Evolutionary conservation across 2,888 invertebrate species (phyloP).

Genomic region (Neoascia interrupta): DNA sequence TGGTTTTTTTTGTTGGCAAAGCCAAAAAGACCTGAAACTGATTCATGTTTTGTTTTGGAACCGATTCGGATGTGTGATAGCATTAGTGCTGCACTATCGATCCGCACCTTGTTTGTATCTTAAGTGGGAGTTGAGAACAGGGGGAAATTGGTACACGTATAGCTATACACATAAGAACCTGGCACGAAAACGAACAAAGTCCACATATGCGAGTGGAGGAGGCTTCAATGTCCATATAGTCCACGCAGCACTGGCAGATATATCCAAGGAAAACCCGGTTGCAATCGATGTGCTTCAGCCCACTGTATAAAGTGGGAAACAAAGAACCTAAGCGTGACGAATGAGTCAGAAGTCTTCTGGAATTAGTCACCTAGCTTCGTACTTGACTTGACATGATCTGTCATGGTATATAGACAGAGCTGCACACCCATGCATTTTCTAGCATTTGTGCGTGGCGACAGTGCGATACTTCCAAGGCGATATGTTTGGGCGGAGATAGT

Average conservation of each 20-base stretch:
- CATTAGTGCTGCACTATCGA: conserved; percentile 56
- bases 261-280: conserved; percentile 34
- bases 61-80: conserved; percentile 38
- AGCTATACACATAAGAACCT: conserved; percentile 30
- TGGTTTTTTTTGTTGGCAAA: conserved; percentile 18
- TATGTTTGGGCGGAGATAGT: too few relatives aligned
- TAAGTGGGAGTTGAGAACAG: conserved; percentile 53
- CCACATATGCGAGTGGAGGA: conserved; percentile 21
- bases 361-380: conserved; percentile 69
- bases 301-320: conserved; percentile 43
- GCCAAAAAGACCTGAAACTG: conserved; percentile 49
- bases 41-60: conserved; percentile 56
- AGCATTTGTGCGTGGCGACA: too few relatives aligned
- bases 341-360: conserved; percentile 57
- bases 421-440: too few relatives aligned
- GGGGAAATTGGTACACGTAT: background rate
- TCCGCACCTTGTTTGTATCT: conserved; percentile 68
- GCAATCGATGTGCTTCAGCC: conserved; percentile 51
- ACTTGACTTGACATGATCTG: too few relatives aligned
- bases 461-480: too few relatives aligned
- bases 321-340: conserved; percentile 53
- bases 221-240: conserved; percentile 30
- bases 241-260: conserved; percentile 11
- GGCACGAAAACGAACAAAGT: conserved; percentile 11
- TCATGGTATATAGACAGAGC: too few relatives aligned